Conservation (phyloP, 2,797 vertebrate species). For the Hydrocynus forskahlii region DNA sequence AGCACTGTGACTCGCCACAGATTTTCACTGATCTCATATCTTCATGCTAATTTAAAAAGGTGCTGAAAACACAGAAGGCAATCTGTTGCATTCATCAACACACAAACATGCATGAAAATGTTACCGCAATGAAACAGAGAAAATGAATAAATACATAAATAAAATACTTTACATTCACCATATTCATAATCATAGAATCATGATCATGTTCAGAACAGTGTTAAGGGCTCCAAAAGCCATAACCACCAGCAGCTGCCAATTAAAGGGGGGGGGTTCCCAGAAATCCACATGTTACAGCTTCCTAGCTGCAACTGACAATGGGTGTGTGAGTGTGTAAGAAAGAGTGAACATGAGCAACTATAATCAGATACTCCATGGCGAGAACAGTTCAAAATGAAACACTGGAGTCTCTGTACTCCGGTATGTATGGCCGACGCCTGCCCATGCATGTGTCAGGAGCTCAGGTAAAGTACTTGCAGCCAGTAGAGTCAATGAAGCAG, state of each 20-base stretch:
- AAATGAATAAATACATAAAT: slow-evolving; percentile 5
- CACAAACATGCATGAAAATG: slow-evolving; percentile 18
- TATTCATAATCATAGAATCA: not conserved
- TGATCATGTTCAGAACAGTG: not conserved
- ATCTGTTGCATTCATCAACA: not conserved
- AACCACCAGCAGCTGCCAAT: slow-evolving; percentile 2
- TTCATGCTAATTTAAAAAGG: not conserved
- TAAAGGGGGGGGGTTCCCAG: not conserved
- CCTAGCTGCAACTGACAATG: not conserved
- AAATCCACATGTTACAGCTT: slow-evolving; percentile 7
- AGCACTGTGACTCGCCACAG: not conserved
- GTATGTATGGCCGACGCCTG: not conserved
- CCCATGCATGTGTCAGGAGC: slow-evolving; percentile 20
- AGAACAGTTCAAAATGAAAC: not conserved
- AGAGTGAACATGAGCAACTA: not conserved
- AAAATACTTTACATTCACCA: slow-evolving; percentile 41
- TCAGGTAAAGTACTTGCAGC: slow-evolving; percentile 97
- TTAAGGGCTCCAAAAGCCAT: not conserved
- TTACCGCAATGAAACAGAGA: not conserved
- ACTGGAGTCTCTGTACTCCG: not conserved
- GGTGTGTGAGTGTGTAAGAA: not conserved
- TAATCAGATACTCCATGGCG: not conserved
- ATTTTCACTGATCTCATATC: not conserved
- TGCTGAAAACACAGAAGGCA: not conserved
- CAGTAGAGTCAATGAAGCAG: slow-evolving; percentile 95